Evolutionary conservation across 2,797 vertebrate species (phyloP).

Genomic region (Neopelma chrysocephalum): DNA sequence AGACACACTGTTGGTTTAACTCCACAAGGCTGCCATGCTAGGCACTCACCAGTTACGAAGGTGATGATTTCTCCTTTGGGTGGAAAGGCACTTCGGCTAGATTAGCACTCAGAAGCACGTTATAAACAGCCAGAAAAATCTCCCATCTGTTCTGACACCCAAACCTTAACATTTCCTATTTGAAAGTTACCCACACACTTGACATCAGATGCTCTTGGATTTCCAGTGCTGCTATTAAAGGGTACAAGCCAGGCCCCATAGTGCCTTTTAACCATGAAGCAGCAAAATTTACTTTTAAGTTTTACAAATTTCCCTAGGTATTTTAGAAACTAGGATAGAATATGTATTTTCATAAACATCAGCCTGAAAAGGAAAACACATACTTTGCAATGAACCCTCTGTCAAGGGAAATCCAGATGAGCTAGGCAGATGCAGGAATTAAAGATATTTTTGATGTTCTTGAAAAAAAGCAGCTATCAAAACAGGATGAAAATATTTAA

Average conservation of each 20-base stretch:
- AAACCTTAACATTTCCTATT: neutral
- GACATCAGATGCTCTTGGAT: neutral
- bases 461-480: slow-evolving; percentile 62
- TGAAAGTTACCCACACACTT: neutral
- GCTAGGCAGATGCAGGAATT: slow-evolving; percentile 71
- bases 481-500: slow-evolving; percentile 53
- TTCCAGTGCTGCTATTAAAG: neutral
- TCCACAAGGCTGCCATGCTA: neutral
- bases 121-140: neutral
- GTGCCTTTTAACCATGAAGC: slow-evolving; percentile 35
- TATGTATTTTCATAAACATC: slow-evolving; percentile 70
- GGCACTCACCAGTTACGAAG: neutral
- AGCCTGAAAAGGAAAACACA: slow-evolving; percentile 66
- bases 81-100: neutral
- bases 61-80: slow-evolving; percentile 40
- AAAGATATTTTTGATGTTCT: slow-evolving; percentile 62
- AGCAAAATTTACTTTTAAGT: slow-evolving; percentile 53
- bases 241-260: neutral
- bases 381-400: slow-evolving; percentile 60
- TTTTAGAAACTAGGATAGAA: slow-evolving; percentile 37
- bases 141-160: neutral
- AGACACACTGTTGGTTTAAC: neutral
- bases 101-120: neutral
- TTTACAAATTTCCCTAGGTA: slow-evolving; percentile 38
- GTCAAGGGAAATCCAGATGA: slow-evolving; percentile 73